Base-by-base conservation (phyloP, 2,888 invertebrate species). In the Carterocephalus palaemon region DNA sequence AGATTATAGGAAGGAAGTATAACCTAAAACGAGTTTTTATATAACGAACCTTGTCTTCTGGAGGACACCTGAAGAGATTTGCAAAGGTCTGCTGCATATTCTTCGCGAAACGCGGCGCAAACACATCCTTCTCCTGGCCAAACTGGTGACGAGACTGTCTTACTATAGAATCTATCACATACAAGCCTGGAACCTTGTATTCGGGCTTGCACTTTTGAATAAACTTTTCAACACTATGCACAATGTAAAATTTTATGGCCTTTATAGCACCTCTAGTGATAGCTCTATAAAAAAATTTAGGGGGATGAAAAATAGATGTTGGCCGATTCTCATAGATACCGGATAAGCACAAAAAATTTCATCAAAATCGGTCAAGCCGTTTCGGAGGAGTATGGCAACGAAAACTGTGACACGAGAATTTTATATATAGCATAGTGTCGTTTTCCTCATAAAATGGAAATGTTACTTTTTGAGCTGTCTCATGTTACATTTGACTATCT, bases 191-290 rank as follows among this genome's bases (percentile, higher is more conserved):
- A 62, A 99, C 95, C 90, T 99, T 99, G 86, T 98, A 99, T 78
- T 99, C 99, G 37, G 97, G 93, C 76, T 98, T 97, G 87, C 99
- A 99, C 89, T 99, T 99, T 65, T 95, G 92, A 59, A 99, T 97
- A 74, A 99, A 99, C 83, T 99, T 99, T 84, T 99, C 99, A 15
- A 99, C 98, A 89, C 97, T 96, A 82, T 99, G 98, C 53, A 99
- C 99, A 61, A 99, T 99, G 82, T 99, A 99, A 81, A 98, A 97
- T 82, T 98, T 98, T 62, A 99, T 98, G 49, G 97, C 99, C 82
- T 98, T 98, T 75, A 99, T 97, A 56, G 99, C 99, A 73, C 96
- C 95, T 77, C 95, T 93, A 9, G 99, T 99, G 59, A 99, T 93
- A 59, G 96, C 93, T 68, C 97, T 97, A n/a, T n/a, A n/a, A n/a